Evolutionary conservation across 2,888 invertebrate genomes (phyloP).

Genomic region (Dorcus parallelipipedus): DNA sequence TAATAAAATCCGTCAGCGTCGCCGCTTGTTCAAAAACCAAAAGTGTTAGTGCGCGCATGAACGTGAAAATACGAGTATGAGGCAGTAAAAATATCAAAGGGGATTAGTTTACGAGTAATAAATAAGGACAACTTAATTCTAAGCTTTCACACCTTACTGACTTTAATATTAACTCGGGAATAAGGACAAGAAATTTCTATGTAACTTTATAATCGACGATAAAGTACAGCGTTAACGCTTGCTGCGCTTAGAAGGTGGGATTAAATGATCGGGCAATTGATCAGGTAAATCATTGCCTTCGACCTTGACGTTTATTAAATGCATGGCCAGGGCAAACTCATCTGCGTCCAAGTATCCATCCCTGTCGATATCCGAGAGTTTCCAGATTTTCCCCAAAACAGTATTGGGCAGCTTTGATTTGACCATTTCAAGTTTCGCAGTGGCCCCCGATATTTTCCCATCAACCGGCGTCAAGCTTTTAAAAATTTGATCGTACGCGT

Average conservation of each 20-base stretch:
- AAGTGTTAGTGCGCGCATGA: neutral
- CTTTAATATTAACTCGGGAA: neutral
- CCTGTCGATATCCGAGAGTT: slow-evolving; percentile 90
- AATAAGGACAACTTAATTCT: slow-evolving; percentile 1
- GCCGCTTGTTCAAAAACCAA: neutral
- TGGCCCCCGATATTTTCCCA: slow-evolving; percentile 88
- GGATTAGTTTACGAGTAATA: slow-evolving; percentile 7
- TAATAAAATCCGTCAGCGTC: slow-evolving; percentile 2
- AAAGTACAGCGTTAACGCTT: slow-evolving; percentile 16
- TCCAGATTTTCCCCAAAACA: slow-evolving; percentile 96
- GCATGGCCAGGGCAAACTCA: slow-evolving; percentile 96
- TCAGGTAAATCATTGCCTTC: slow-evolving; percentile 87
- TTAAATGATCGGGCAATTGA: slow-evolving; percentile 80
- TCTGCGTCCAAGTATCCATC: slow-evolving; percentile 92
- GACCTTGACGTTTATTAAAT: slow-evolving; percentile 85
- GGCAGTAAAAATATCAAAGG: slow-evolving; percentile 3
- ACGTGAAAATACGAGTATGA: neutral
- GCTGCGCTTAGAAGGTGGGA: slow-evolving; percentile 76
- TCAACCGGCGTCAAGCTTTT: slow-evolving; percentile 76
- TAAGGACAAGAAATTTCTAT: neutral
- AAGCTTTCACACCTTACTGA: slow-evolving; percentile 1
- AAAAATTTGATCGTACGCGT: slow-evolving; percentile 80
- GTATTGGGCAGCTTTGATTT: slow-evolving; percentile 97
- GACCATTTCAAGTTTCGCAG: slow-evolving; percentile 90
- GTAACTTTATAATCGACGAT: neutral